These are phyloP conservation scores for Spatula versicolor DNA, from an alignment of 2,797 vertebrate genomes.

Conservation along the genomic window DNA sequence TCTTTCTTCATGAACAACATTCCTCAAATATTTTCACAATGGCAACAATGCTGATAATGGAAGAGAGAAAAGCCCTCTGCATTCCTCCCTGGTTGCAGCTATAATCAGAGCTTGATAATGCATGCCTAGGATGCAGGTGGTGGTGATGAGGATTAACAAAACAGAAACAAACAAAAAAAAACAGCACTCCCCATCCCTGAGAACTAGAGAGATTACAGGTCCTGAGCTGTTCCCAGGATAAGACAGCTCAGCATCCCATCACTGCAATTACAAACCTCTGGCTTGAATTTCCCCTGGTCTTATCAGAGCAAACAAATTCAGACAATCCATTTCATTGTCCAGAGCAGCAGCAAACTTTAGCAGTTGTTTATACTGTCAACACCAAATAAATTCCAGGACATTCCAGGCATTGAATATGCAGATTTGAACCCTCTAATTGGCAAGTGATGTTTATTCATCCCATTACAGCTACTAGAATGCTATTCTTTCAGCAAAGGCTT, in stretches of 20 bases:
- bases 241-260: background rate
- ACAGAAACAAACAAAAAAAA: background rate
- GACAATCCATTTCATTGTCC: background rate
- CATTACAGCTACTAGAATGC: background rate
- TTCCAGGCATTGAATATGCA: background rate
- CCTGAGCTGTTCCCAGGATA: background rate
- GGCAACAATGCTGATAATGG: conserved; percentile 7
- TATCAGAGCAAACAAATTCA: background rate
- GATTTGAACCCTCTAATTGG: conserved; percentile 19
- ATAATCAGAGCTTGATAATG: background rate
- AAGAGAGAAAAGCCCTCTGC: conserved; percentile 23
- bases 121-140: background rate
- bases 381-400: conserved; percentile 19
- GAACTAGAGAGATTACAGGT: background rate
- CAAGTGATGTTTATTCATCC: background rate
- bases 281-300: background rate
- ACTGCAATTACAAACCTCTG: background rate
- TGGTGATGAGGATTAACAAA: background rate
- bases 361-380: background rate
- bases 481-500: conserved; percentile 32
- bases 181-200: background rate
- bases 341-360: background rate
- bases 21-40: background rate
- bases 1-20: background rate
- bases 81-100: conserved; percentile 14